Conservation (phyloP, 2,113 vertebrate species). For the Seriola rivoliana region DNA sequence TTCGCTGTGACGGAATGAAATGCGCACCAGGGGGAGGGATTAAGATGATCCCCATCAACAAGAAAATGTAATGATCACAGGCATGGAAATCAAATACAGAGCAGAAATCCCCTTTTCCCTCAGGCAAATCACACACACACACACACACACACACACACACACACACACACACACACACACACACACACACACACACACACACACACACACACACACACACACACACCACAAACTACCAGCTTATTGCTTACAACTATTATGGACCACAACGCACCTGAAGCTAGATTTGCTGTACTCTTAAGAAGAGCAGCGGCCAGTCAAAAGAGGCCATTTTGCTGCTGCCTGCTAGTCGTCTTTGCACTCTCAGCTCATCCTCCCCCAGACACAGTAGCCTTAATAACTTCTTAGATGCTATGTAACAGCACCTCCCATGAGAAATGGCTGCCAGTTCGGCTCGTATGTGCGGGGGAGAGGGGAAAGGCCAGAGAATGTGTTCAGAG, state of each 20-base stretch:
- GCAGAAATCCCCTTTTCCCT: conserved; percentile 23
- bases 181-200: conserved; percentile 13
- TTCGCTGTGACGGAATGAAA: conserved; percentile 55
- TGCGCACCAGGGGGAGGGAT: conserved; percentile 55
- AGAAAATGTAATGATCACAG: conserved; percentile 66
- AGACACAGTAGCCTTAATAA: conserved; percentile 61
- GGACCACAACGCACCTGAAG: conserved; percentile 40
- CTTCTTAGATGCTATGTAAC: conserved; percentile 65
- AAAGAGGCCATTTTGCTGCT: conserved; percentile 61
- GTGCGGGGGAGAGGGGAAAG: conserved; percentile 14
- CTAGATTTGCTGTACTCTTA: conserved; percentile 20
- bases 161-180: conserved; percentile 11
- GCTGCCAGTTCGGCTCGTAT: conserved; percentile 27
- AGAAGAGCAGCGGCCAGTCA: conserved; percentile 32
- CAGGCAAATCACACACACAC: conserved; percentile 19
- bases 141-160: background rate
- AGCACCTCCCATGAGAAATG: conserved; percentile 56
- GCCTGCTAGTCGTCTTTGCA: conserved; percentile 54
- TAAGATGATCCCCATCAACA: conserved; percentile 61
- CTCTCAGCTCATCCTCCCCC: conserved; percentile 52
- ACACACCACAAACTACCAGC: conserved; percentile 26
- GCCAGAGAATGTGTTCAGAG: conserved; percentile 27
- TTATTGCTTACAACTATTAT: conserved; percentile 34
- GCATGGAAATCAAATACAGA: conserved; percentile 63
- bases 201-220: conserved; percentile 1